Base-by-base conservation (phyloP, 1,140 invertebrate species). In the Ooceraea biroi region DNA sequence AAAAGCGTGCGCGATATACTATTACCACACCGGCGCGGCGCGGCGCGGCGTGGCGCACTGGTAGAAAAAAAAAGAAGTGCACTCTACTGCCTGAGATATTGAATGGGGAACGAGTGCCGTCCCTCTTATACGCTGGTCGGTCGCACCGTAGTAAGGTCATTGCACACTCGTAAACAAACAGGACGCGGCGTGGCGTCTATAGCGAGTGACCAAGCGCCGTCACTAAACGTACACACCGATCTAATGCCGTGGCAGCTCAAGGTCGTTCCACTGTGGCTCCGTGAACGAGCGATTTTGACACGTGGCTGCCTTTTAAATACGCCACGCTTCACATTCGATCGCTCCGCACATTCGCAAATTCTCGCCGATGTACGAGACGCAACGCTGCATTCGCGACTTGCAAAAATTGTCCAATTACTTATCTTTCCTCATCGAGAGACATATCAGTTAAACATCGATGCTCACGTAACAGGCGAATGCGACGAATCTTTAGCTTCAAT, bases 91-190 rank as follows among this genome's bases (percentile, higher is more conserved):
- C 85, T 76, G 74, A 82, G 85, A 86, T 89, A 90, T 90, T 86
- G 88, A 91, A 90, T 85, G 83, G 85, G 71, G 82, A 87, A 83
- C 66, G 78, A 89, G 78, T 84, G 69, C 63, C 65, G 77, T 72
- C 69, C 52, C 72, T 52, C 76, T 77, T 58, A 65, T 74, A 83
- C 72, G 17, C 36, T 61, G 60, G 68, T 66, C 60, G 80, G 50
- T 57, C 77, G 60, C 74, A 17, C 60, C 82, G 69, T 60, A 66
- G 74, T 68, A 85, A 88, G 83, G 86, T 88, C 87, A 83, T 88
- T 88, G 86, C 87, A 89, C 84, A 85, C 87, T 88, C 84, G 88
- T 88, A 86, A 85, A 86, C 87, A 86, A 88, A 86, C 87, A 83
- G 87, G 74, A 89, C 84, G 78, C 84, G 72, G 44, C 27, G 63